Percentiles rank a stretch among this genome's conserved stretches.
Evolutionary conservation across 2,888 invertebrate species (phyloP).

Genomic region (Morpho helenor): DNA sequence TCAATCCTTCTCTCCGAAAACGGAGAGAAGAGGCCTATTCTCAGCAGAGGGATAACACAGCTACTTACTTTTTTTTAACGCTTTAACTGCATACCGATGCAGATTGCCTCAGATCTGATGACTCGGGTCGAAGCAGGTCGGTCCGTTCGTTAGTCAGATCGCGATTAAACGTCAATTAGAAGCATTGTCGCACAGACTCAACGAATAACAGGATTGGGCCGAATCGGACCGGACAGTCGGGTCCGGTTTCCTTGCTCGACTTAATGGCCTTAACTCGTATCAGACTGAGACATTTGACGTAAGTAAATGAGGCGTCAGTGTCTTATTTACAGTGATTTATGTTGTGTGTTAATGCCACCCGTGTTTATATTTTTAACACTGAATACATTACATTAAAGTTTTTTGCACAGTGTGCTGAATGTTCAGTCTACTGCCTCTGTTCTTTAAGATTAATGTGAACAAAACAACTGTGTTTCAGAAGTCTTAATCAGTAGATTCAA

Average conservation of each 20-base stretch:
- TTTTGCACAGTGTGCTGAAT: too few species aligned
- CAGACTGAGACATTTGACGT: constrained; percentile 33
- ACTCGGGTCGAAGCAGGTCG: constrained; percentile 19
- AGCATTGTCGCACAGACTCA: constrained; percentile 61
- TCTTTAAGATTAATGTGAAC: too few species aligned
- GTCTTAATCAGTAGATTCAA: too few species aligned
- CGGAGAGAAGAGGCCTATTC: too few species aligned
- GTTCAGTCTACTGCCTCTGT: too few species aligned
- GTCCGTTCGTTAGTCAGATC: constrained; percentile 55
- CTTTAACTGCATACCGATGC: constrained; percentile 7
- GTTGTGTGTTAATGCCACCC: constrained; percentile 20
- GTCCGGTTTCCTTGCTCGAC: constrained; percentile 39
- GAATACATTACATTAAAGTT: not conserved
- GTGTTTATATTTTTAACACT: not conserved
- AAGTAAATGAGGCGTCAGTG: constrained; percentile 32
- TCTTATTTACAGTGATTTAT: constrained; percentile 29
- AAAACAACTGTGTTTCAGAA: too few species aligned
- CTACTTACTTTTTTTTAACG: not conserved
- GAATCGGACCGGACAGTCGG: constrained; percentile 29
- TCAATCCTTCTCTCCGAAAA: too few species aligned
- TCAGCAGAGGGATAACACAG: too few species aligned
- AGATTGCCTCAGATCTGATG: constrained; percentile 6
- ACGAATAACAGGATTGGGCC: constrained; percentile 57
- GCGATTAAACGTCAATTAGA: constrained; percentile 71
- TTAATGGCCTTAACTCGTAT: constrained; percentile 40